Conservation (phyloP, 92 coral and sea anemone species). For the Parazoanthus atlanticus region DNA sequence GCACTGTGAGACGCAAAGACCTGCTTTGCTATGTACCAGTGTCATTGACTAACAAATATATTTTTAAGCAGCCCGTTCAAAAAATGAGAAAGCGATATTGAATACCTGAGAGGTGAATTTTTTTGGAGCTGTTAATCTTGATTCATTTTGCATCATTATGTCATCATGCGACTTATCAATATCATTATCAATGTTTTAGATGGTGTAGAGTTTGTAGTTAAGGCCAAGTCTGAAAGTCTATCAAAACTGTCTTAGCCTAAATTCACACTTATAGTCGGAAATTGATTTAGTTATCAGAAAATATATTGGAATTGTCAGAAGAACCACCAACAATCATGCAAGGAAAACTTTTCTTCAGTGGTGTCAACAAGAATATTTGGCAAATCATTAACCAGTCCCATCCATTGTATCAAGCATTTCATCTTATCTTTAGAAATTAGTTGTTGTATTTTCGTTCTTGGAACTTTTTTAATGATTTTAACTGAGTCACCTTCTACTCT, state of each 20-base stretch:
- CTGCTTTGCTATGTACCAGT: slow-evolving; percentile 3
- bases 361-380: too few species aligned
- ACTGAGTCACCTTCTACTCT: too few species aligned
- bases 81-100: not conserved
- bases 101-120: not conserved
- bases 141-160: not conserved
- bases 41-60: not conserved
- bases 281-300: not conserved
- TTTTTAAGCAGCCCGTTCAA: not conserved
- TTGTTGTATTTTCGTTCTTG: too few species aligned
- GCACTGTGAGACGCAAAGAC: slow-evolving; percentile 20
- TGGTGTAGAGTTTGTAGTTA: too few species aligned
- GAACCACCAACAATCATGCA: not conserved
- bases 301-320: not conserved
- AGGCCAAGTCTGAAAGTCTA: too few species aligned
- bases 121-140: not conserved
- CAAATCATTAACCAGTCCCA: not conserved
- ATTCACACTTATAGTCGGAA: not conserved
- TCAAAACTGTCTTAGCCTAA: too few species aligned
- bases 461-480: too few species aligned
- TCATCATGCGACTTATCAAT: not conserved
- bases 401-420: not conserved
- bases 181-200: not conserved
- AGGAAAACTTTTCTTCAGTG: not conserved
- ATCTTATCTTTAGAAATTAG: too few species aligned